Base-by-base conservation (phyloP, 2,113 vertebrate genomes). In the Anarrhichthys ocellatus region DNA sequence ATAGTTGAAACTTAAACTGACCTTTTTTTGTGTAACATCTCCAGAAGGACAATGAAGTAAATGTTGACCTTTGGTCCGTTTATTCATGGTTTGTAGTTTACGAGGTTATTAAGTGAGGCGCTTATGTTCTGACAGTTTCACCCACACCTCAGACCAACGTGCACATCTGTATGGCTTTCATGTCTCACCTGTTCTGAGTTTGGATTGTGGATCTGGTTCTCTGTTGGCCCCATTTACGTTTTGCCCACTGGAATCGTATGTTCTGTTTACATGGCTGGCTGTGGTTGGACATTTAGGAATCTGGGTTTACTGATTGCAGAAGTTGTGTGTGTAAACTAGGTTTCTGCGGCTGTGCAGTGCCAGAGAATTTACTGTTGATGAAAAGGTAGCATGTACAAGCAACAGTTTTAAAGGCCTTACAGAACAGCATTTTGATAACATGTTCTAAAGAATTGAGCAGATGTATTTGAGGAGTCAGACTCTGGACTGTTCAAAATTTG, bases 121-220 rank as follows among this genome's bases (percentile, higher is more conserved):
- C 34, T 66, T 56, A n/a, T 78, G 40, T 52, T 76, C 52, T 63
- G 24, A 50, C 32, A 29, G 68, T 59, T 10, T 77, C 44, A 18
- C 50, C 27, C 67, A 63, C 81, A 50, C 38, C 32, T 5, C 18
- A 27, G 62, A 29, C n/a, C 10, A 27, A 48, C 63, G 74, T 44
- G 34, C 58, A 66, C 27, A 87, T 52, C 36, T 59, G 29, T 24
- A 61, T 52, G 29, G 24, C n/a, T 56, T 69, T 83, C 46, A 77
- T 64, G 36, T 76, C 64, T 73, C 71, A 83, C 29, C 78, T 77
- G 79, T 52, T 88, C 76, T 73, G 72, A 69, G 15, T 73, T 78
- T 74, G 9, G 27, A 52, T 73, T 69, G 42, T 63, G 13, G 54
- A 44, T 78, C 69, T 70, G 78, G 20, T 87, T 76, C 38, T 67